phyloP scores from a whole-genome alignment of 2,797 vertebrate species.

The Eremophila alpestris region DNA sequence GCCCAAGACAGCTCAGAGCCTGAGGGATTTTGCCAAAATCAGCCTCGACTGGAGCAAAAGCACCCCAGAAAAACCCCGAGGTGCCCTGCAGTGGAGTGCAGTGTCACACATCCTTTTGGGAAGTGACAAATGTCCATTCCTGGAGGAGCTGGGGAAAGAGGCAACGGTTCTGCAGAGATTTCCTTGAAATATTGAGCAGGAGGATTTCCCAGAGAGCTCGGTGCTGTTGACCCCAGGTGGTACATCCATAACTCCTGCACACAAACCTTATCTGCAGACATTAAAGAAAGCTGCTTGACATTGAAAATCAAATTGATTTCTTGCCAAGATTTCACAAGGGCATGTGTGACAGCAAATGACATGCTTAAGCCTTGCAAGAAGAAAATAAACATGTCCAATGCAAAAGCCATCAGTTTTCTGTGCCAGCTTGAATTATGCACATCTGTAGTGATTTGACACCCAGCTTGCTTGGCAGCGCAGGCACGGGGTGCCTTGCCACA shows the following conservation, averaged over 20 bases:
- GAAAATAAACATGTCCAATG: conserved; percentile 76
- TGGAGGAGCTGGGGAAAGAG: neutral
- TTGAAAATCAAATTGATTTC: conserved; percentile 79
- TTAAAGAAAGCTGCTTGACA: conserved; percentile 70
- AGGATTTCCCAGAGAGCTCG: conserved; percentile 7
- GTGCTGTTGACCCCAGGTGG: conserved; percentile 61
- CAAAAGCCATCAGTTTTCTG: conserved; percentile 71
- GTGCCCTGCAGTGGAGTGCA: neutral
- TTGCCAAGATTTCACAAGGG: conserved; percentile 77
- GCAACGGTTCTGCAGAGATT: neutral
- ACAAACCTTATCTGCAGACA: conserved; percentile 68
- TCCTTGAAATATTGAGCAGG: neutral
- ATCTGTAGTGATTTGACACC: conserved; percentile 70
- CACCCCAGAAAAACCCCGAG: neutral
- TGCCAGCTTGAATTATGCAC: conserved; percentile 75
- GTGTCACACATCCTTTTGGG: fast-evolving
- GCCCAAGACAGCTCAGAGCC: neutral
- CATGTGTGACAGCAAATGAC: conserved; percentile 74
- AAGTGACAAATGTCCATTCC: neutral
- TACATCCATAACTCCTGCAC: conserved; percentile 47
- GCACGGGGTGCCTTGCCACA: conserved; percentile 27
- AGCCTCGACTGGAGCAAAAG: neutral
- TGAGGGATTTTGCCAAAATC: neutral
- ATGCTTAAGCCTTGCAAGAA: conserved; percentile 73
- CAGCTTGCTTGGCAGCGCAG: conserved; percentile 52